Evolutionary conservation across 2,797 vertebrate genomes (phyloP).

Genomic region (Cyprinodon diabolis): DNA sequence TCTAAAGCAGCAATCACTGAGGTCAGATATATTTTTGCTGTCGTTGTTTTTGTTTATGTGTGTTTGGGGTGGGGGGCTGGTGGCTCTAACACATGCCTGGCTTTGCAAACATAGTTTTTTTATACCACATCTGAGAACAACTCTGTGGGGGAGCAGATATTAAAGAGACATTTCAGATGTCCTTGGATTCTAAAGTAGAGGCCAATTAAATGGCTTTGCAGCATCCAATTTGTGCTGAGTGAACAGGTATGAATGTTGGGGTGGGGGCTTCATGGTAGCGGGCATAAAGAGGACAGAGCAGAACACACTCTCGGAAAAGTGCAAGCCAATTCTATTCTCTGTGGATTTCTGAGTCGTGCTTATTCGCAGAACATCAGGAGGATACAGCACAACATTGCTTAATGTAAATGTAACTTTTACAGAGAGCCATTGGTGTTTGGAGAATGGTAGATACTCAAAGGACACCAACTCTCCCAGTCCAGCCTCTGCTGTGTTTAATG

Average conservation of each 20-base stretch:
- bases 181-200: conserved; percentile 68
- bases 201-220: conserved; percentile 73
- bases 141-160: conserved; percentile 46
- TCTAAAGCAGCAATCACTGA: conserved; percentile 29
- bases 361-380: conserved; percentile 52
- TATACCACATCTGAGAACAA: conserved; percentile 36
- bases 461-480: conserved; percentile 40
- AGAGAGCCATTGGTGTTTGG: conserved; percentile 62
- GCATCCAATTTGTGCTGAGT: conserved; percentile 70
- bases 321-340: conserved; percentile 46
- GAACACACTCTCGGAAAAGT: conserved; percentile 39
- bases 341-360: conserved; percentile 61
- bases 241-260: conserved; percentile 66
- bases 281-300: conserved; percentile 32
- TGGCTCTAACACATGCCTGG: conserved; percentile 19
- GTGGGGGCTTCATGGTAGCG: conserved; percentile 46
- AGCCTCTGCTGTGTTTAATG: conserved; percentile 44
- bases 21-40: conserved; percentile 22
- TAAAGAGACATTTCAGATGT: conserved; percentile 65
- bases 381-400: conserved; percentile 67
- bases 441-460: conserved; percentile 69
- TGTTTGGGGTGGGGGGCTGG: too few species aligned
- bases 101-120: conserved; percentile 18
- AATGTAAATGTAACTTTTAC: conserved; percentile 66
- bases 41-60: neutral